Percentiles rank a stretch among this genome's conserved stretches.
phyloP scores from a whole-genome alignment of 2,113 vertebrate genomes.

The Actenoides lindsayi region DNA sequence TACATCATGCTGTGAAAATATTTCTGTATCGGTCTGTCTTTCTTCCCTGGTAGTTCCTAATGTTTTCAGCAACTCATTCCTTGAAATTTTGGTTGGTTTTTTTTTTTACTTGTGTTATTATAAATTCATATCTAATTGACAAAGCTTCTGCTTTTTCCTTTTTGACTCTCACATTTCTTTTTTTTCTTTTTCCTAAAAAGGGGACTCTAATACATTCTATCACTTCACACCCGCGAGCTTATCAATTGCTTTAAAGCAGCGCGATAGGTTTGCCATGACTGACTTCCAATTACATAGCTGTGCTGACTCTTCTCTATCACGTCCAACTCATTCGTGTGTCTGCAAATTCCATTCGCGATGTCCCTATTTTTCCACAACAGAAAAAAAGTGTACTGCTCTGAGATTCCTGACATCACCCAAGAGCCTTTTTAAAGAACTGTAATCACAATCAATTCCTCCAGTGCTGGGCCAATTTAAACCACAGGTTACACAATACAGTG shows the following conservation, averaged over 20 bases:
- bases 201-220: not conserved
- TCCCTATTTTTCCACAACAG: not conserved
- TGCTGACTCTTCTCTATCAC: not conserved
- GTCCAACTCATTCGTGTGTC: not conserved
- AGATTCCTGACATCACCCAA: not conserved
- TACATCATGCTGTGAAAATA: fast-evolving
- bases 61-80: not conserved
- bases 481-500: not conserved
- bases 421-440: not conserved
- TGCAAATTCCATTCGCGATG: not conserved
- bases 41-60: not conserved
- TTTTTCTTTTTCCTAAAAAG: not conserved
- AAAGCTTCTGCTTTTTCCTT: not conserved
- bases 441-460: not conserved
- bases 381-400: not conserved
- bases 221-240: not conserved
- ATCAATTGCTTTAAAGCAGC: not conserved
- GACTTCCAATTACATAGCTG: not conserved
- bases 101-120: not conserved
- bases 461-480: not conserved
- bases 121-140: not conserved
- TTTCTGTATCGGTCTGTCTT: not conserved
- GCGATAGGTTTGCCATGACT: not conserved
- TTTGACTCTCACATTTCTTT: not conserved
- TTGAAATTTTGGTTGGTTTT: not conserved